These are phyloP conservation scores for Aspiorhynchus laticeps DNA, from an alignment of 2,113 vertebrate genomes.

Conservation along the genomic window DNA sequence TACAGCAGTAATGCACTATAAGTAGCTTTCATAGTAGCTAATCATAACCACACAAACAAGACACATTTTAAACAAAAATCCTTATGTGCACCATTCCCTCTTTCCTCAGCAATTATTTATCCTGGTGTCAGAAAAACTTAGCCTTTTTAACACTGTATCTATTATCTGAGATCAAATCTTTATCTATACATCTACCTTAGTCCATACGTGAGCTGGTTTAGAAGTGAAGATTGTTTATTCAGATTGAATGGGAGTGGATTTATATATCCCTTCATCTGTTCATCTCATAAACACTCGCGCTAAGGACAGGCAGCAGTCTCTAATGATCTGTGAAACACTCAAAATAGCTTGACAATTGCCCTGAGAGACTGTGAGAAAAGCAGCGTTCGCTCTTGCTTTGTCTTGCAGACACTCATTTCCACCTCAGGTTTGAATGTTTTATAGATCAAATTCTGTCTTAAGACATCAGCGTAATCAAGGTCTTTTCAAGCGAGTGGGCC, in stretches of 20 bases:
- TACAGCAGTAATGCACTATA: not conserved
- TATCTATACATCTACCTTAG: not conserved
- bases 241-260: not conserved
- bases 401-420: slow-evolving; percentile 4
- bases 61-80: not conserved
- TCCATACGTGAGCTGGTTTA: not conserved
- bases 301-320: not conserved
- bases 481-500: not conserved
- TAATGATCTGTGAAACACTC: slow-evolving; percentile 37
- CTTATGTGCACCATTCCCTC: not conserved
- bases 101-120: not conserved
- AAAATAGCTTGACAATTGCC: slow-evolving; percentile 38
- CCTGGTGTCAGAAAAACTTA: not conserved
- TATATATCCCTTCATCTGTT: not conserved
- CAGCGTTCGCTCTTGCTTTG: slow-evolving; percentile 19
- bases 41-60: not conserved
- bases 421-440: slow-evolving; percentile 26
- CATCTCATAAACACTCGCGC: slow-evolving; percentile 1
- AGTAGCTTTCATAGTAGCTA: not conserved
- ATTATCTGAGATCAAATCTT: not conserved
- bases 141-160: not conserved
- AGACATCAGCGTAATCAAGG: slow-evolving; percentile 42
- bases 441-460: slow-evolving; percentile 44
- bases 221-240: not conserved
- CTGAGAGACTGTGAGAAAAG: slow-evolving; percentile 12